phyloP scores from a whole-genome alignment of 1,140 invertebrate species.

The Lepidotrigona ventralis region DNA sequence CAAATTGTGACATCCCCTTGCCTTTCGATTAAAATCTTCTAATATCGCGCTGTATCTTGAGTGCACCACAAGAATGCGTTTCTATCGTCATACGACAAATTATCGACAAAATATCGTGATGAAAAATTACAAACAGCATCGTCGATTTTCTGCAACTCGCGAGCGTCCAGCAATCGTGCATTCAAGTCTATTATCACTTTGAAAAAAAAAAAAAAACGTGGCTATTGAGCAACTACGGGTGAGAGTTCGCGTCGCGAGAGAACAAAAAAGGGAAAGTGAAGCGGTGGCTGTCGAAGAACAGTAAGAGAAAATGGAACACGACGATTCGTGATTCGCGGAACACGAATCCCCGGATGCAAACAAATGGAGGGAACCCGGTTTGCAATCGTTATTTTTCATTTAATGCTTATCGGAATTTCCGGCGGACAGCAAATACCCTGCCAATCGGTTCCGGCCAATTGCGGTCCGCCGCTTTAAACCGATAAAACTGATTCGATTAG shows the following conservation, averaged over 20 bases:
- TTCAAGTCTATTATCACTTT: background rate
- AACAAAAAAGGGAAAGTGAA: background rate
- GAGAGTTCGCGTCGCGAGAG: background rate
- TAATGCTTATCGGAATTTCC: constrained; percentile 44
- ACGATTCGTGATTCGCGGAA: constrained; percentile 5
- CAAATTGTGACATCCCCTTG: no score
- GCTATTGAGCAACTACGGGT: background rate
- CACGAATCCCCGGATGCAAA: background rate
- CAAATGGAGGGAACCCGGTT: background rate
- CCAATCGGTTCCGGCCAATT: constrained; percentile 47
- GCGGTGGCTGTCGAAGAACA: background rate
- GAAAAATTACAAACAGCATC: no score
- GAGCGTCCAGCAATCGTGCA: no score
- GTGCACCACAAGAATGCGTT: no score
- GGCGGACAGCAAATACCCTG: constrained; percentile 38
- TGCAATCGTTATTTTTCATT: constrained; percentile 43
- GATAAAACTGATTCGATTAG: constrained; percentile 52
- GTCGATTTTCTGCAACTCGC: no score
- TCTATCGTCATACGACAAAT: no score
- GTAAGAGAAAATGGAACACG: background rate
- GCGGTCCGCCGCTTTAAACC: constrained; percentile 47
- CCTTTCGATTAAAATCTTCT: no score
- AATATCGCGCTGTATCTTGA: no score
- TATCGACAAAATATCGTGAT: no score
- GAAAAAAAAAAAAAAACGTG: background rate